These are phyloP conservation scores for Pogonognathellus flavescens DNA, from an alignment of 1,140 invertebrate species.

Conservation along the genomic window DNA sequence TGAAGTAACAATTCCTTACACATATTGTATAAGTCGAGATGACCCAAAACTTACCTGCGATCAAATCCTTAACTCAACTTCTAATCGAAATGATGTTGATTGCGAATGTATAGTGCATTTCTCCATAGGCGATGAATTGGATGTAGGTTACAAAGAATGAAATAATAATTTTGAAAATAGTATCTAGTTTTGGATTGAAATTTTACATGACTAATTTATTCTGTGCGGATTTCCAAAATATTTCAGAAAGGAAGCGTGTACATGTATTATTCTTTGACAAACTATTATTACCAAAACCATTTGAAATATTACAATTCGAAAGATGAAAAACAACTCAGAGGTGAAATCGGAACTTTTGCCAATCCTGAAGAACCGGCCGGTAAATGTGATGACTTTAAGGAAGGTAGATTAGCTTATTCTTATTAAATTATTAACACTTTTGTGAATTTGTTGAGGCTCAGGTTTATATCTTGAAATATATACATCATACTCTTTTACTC, in stretches of 20 bases:
- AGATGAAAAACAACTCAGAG: conserved; percentile 95
- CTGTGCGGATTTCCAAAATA: background rate
- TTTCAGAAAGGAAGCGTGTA: conserved; percentile 84
- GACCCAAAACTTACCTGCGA: conserved; percentile 52
- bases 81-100: conserved; percentile 13
- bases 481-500: too few relatives aligned
- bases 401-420: too few relatives aligned
- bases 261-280: conserved; percentile 98
- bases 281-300: conserved; percentile 95
- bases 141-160: background rate
- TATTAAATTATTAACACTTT: too few relatives aligned
- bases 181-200: background rate
- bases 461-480: too few relatives aligned
- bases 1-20: conserved; percentile 87
- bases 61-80: conserved; percentile 10
- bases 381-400: conserved; percentile 86
- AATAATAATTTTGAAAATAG: background rate
- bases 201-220: too few relatives aligned
- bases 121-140: background rate
- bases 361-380: conserved; percentile 72
- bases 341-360: conserved; percentile 71
- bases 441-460: too few relatives aligned
- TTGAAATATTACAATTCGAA: conserved; percentile 98
- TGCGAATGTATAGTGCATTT: conserved; percentile 55
- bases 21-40: conserved; percentile 77